A percentile compares a stretch with the other conserved stretches of the same genome.
Evolutionary conservation across 2,113 vertebrate species (phyloP).

Genomic region (Psophia crepitans): DNA sequence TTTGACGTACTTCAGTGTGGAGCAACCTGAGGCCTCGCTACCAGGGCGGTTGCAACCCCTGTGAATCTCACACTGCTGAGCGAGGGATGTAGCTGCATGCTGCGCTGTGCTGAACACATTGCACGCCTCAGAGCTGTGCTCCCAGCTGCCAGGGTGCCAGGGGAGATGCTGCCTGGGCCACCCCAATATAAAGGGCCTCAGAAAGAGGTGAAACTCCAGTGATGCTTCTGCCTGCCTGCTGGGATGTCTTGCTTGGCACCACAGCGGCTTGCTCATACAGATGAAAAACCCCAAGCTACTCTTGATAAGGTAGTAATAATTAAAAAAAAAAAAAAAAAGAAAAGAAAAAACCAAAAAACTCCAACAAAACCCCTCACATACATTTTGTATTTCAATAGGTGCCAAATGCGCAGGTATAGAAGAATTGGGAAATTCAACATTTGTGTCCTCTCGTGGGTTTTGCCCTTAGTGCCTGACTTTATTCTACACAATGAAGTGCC

Average conservation of each 20-base stretch:
- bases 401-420: not conserved
- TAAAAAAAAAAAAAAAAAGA: not conserved
- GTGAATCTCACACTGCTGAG: fast-evolving
- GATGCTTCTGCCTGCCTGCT: not conserved
- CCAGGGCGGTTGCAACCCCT: not conserved
- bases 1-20: not conserved
- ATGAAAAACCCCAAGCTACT: not conserved
- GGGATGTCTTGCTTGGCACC: not conserved
- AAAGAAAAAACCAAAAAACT: no score
- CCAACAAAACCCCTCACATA: not conserved
- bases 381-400: not conserved
- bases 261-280: not conserved
- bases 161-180: not conserved
- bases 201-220: not conserved
- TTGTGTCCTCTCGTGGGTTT: not conserved
- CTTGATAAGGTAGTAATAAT: not conserved
- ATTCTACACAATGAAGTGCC: not conserved
- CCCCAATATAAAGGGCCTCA: not conserved
- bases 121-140: not conserved
- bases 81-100: not conserved
- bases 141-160: fast-evolving
- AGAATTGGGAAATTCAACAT: not conserved
- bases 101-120: fast-evolving
- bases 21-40: not conserved
- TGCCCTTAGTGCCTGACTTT: not conserved